phyloP scores from a whole-genome alignment of 2,113 vertebrate species.

The Apteryx owenii region DNA sequence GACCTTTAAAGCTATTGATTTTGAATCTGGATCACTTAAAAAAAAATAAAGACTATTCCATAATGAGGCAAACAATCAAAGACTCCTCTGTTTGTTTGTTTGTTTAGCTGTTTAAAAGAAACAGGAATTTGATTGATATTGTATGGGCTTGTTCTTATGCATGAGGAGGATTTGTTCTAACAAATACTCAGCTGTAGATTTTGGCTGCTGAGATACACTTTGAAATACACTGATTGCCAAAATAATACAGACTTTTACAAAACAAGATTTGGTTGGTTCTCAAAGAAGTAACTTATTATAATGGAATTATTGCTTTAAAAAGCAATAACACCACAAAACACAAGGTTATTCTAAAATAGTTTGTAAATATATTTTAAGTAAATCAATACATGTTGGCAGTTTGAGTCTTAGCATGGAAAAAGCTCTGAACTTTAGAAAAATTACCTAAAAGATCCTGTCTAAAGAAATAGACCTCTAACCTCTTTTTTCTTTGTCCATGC shows the following conservation, averaged over 20 bases:
- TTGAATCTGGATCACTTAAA: neutral
- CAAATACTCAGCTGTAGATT: slow-evolving; percentile 24
- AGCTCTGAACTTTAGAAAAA: neutral
- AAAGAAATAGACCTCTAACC: neutral
- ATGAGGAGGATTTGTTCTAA: slow-evolving; percentile 22
- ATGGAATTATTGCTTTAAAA: neutral
- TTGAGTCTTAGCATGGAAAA: neutral
- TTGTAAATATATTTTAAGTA: neutral
- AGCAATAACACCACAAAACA: neutral
- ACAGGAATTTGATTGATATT: neutral
- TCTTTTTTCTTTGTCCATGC: neutral
- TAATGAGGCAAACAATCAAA: neutral
- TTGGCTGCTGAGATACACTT: slow-evolving; percentile 2
- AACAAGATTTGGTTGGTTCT: neutral
- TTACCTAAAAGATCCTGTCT: neutral
- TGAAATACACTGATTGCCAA: neutral
- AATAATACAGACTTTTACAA: neutral
- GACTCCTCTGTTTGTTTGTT: neutral
- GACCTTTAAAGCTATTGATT: neutral
- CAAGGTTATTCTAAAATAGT: neutral
- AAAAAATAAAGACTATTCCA: neutral
- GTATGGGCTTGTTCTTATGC: neutral
- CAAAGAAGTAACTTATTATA: neutral
- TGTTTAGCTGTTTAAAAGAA: slow-evolving; percentile 14
- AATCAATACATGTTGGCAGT: neutral